phyloP scores from a whole-genome alignment of 2,888 invertebrate species.

The Hoplodrina ambigua region DNA sequence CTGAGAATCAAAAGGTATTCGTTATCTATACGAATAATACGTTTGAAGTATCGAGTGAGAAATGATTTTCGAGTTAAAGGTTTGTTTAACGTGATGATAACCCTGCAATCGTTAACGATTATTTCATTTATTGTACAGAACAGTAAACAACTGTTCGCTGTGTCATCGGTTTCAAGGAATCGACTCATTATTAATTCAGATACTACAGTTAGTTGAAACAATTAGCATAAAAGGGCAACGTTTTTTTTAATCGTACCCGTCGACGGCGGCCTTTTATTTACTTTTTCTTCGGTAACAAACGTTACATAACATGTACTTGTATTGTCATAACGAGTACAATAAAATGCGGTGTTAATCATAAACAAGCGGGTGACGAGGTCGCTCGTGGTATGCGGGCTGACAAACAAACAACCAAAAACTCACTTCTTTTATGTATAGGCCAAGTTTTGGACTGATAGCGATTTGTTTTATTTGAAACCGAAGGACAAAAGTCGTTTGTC shows the following conservation, averaged over 20 bases:
- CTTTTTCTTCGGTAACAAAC: conserved; percentile 8
- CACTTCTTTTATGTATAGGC: conserved; percentile 71
- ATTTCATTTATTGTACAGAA: too few species aligned
- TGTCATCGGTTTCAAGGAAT: not conserved
- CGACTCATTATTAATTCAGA: not conserved
- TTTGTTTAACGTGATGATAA: not conserved
- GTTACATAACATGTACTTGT: conserved; percentile 26
- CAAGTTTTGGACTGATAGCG: conserved; percentile 28
- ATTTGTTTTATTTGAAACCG: conserved; percentile 3
- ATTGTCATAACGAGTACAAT: conserved; percentile 47
- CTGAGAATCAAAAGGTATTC: not conserved
- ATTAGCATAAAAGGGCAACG: conserved; percentile 2
- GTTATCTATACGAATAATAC: not conserved
- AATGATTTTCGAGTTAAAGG: not conserved
- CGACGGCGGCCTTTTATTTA: conserved; percentile 23
- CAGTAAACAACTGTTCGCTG: not conserved
- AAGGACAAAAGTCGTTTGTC: not conserved
- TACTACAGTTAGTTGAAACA: not conserved
- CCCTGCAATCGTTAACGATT: not conserved
- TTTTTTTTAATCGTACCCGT: not conserved
- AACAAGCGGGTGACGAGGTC: conserved; percentile 57
- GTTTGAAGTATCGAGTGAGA: not conserved
- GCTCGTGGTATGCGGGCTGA: conserved; percentile 77
- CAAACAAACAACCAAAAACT: conserved; percentile 75
- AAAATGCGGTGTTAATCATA: conserved; percentile 65